Evolutionary conservation across 2,113 vertebrate genomes (phyloP).

Genomic region (Barnardius zonarius): DNA sequence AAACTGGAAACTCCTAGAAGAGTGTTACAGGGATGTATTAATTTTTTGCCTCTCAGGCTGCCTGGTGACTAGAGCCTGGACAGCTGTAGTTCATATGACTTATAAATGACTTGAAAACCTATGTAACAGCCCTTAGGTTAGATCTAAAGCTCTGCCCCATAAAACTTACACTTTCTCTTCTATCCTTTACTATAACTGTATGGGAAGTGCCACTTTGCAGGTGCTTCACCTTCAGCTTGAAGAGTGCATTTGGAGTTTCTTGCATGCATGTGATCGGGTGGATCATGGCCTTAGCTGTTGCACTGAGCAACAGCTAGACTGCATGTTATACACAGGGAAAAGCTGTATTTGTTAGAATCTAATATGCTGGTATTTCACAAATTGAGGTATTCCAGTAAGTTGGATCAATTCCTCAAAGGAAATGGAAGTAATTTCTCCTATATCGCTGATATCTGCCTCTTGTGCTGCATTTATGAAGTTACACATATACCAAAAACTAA

Average conservation of each 20-base stretch:
- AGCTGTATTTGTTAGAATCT: neutral
- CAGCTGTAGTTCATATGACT: neutral
- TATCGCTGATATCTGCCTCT: neutral
- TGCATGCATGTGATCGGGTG: neutral
- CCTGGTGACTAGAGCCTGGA: neutral
- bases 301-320: neutral
- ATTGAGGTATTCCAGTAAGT: neutral
- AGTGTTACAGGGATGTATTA: neutral
- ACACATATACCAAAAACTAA: neutral
- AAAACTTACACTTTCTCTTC: neutral
- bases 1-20: neutral
- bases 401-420: neutral
- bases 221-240: neutral
- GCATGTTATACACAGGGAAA: neutral
- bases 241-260: neutral
- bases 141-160: neutral
- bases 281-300: neutral
- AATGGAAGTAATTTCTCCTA: neutral
- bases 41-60: neutral
- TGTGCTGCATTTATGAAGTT: neutral
- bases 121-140: neutral
- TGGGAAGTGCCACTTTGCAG: neutral
- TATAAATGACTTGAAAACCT: neutral
- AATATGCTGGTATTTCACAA: neutral
- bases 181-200: rapidly evolving